Evolutionary conservation across 2,797 vertebrate genomes (phyloP).

Genomic region (Lophotriccus pileatus): DNA sequence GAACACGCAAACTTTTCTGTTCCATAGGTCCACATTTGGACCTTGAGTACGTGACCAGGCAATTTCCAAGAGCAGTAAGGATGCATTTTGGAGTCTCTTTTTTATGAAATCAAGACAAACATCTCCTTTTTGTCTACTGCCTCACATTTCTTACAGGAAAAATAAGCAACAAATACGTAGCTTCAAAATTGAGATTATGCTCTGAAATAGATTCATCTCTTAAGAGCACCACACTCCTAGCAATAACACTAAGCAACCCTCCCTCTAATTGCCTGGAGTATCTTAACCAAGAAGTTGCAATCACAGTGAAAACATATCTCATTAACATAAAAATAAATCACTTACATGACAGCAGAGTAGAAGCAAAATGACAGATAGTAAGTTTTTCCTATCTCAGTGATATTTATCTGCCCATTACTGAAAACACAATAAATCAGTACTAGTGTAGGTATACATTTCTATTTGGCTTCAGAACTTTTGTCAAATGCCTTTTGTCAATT

Average conservation of each 20-base stretch:
- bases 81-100: neutral
- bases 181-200: neutral
- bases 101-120: neutral
- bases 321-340: conserved; percentile 30
- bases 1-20: neutral
- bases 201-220: conserved; percentile 8
- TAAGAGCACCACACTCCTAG: conserved; percentile 47
- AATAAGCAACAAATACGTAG: neutral
- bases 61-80: neutral
- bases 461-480: conserved; percentile 13
- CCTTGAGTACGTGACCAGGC: neutral
- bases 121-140: neutral
- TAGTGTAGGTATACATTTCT: neutral
- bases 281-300: conserved; percentile 27
- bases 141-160: conserved; percentile 35
- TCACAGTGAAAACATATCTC: conserved; percentile 48
- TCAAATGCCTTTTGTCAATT: neutral
- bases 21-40: neutral
- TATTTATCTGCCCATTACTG: conserved; percentile 17
- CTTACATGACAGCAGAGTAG: conserved; percentile 10
- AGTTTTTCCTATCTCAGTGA: conserved; percentile 1
- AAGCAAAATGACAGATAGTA: conserved; percentile 32
- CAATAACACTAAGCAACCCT: conserved; percentile 14
- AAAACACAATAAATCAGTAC: conserved; percentile 22
- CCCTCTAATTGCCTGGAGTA: conserved; percentile 31